A percentile compares a stretch with the other conserved stretches of the same genome.
These are phyloP conservation scores for Phaedon cochleariae DNA, from an alignment of 2,888 invertebrate genomes.

Conservation along the genomic window DNA sequence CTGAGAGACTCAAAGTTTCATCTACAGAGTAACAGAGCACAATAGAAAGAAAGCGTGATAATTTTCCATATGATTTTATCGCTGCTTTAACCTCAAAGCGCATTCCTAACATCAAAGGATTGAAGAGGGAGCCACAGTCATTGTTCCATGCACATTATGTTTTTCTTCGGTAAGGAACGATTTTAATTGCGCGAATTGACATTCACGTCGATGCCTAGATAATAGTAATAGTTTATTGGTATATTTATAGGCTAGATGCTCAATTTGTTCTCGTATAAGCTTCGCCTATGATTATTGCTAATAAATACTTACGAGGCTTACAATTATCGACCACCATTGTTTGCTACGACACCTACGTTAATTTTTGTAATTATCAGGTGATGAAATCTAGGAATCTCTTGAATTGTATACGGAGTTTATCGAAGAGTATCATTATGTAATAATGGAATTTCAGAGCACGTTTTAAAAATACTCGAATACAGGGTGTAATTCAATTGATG, in stretches of 20 bases:
- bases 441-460: not conserved
- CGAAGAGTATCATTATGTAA: not conserved
- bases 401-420: not conserved
- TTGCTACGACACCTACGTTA: constrained; percentile 10
- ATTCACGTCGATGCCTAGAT: constrained; percentile 22
- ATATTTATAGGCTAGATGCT: constrained; percentile 14
- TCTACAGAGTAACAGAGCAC: too few relatives aligned
- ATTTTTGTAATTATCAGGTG: not conserved
- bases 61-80: too few relatives aligned
- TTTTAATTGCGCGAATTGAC: constrained; percentile 24
- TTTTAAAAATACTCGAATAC: not conserved
- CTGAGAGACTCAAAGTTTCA: too few relatives aligned
- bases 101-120: not conserved
- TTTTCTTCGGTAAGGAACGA: not conserved
- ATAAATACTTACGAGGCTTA: constrained; percentile 9
- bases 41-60: too few relatives aligned
- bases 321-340: constrained; percentile 9
- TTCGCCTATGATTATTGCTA: constrained; percentile 18
- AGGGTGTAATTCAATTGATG: too few relatives aligned
- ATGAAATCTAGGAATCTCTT: not conserved
- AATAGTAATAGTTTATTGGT: constrained; percentile 16
- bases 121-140: not conserved
- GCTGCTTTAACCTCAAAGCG: not conserved
- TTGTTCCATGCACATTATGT: not conserved
- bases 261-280: constrained; percentile 8